These are phyloP conservation scores for Tetanocera ferruginea DNA, from an alignment of 2,888 invertebrate genomes.

Conservation along the genomic window DNA sequence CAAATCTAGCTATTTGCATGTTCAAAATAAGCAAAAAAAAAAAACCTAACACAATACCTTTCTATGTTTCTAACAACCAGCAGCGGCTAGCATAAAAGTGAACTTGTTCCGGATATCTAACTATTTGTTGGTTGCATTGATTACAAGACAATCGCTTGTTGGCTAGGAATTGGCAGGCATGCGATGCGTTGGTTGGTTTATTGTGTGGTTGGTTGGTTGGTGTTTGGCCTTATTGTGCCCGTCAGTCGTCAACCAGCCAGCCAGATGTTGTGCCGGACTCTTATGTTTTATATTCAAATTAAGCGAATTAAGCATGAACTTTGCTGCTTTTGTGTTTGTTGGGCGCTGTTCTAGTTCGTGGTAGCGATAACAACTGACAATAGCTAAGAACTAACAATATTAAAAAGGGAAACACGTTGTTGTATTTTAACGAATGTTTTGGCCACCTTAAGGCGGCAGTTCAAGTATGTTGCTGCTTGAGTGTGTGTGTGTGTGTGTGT, in stretches of 20 bases:
- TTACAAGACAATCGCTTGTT: too few relatives aligned
- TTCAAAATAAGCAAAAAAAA: neutral
- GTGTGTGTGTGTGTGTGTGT: too few relatives aligned
- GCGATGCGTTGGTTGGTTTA: too few relatives aligned
- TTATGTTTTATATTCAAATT: slow-evolving; percentile 20
- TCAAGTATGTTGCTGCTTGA: too few relatives aligned
- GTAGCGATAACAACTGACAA: neutral
- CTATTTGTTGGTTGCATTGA: neutral
- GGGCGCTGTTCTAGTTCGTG: neutral
- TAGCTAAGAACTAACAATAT: neutral
- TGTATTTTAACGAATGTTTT: too few relatives aligned
- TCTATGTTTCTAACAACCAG: neutral
- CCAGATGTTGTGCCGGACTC: slow-evolving; percentile 22
- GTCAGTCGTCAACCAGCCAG: neutral
- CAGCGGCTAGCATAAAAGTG: neutral
- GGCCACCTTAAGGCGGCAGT: too few relatives aligned
- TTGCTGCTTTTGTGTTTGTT: neutral
- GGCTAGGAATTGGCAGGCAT: too few relatives aligned
- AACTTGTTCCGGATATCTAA: slow-evolving; percentile 20
- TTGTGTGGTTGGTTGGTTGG: too few relatives aligned
- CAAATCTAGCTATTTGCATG: neutral
- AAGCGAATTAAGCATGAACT: slow-evolving; percentile 23
- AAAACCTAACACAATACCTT: neutral
- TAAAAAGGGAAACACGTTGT: neutral
- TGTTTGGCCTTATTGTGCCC: too few relatives aligned